Conservation (phyloP, 2,888 invertebrate genomes). For the Brachypterus glaber region DNA sequence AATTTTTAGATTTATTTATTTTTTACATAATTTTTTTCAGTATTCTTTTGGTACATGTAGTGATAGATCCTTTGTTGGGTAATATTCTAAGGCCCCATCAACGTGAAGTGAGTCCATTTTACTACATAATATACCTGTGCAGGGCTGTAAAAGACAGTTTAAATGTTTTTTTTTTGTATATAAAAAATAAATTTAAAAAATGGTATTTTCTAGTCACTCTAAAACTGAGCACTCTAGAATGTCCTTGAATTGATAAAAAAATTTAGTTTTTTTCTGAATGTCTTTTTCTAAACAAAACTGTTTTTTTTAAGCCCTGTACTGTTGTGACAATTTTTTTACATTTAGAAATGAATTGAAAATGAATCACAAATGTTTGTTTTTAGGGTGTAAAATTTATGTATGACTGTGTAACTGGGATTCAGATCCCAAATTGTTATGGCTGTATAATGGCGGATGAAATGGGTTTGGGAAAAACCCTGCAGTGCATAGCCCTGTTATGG, state of each 20-base stretch:
- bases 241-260: no score
- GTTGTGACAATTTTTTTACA: no score
- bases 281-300: no score
- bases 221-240: no score
- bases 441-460: slow-evolving; percentile 99
- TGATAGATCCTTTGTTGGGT: slow-evolving; percentile 89
- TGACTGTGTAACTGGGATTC: slow-evolving; percentile 90
- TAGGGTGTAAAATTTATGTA: slow-evolving; percentile 98
- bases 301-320: no score
- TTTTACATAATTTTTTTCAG: slow-evolving; percentile 34
- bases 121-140: background rate
- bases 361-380: slow-evolving; percentile 13
- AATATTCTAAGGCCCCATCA: slow-evolving; percentile 94
- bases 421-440: slow-evolving; percentile 78
- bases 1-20: slow-evolving; percentile 20
- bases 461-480: slow-evolving; percentile 96
- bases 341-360: no score
- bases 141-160: no score
- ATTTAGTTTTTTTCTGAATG: no score
- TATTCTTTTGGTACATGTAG: slow-evolving; percentile 78
- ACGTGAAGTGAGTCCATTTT: slow-evolving; percentile 54
- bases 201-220: no score
- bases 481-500: slow-evolving; percentile 95
- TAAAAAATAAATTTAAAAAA: no score
- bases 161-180: slow-evolving; percentile 6